Evolutionary conservation across 2,888 invertebrate genomes (phyloP), one percentile per base, ranked within the genome.

Genomic region (Caenorhabditis japonica): DNA sequence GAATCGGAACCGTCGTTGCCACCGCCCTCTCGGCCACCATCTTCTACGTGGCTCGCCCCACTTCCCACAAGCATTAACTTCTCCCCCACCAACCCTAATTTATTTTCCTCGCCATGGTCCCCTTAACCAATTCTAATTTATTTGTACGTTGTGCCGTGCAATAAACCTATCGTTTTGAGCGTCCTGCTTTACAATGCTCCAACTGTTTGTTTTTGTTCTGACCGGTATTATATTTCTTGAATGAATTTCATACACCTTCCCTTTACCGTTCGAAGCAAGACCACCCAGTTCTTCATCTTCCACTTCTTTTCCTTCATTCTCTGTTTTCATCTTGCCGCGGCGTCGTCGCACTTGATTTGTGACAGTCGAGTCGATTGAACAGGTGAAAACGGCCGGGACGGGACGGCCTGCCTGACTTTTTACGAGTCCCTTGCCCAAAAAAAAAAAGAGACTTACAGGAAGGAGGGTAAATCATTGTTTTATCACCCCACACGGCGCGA

Each of bases 1-100:
- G 69, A 19, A 59, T 74, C 62, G 76, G 76, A 51, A 79, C 75
- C n/a, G 19, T 76, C 15, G 72, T 79, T 39, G 76, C 79, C 38
- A 79, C 79, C 12, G 75, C 70, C 19, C 79, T 79, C 38, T 79
- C 79, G 12, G 76, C 78, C 44, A 68, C 76, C 46, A 56, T 80
- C 64, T 76, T 80, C 79, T 70, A 71, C 61, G 51, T 69, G 23
- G 75, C 79, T 34, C 66, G 70, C 47, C 76, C 79, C 49, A 59
- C 59, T 39, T 72, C 74, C 34, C 70, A 76, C 68, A 68, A 73
- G 47, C 52, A 69, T 53, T 73, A 44, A 61, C 55, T 36, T 36
- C 33, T 38, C 44, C 33, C 19, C 55, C 47, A 25, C 21, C 47
- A 43, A 30, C 52, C 58, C 56, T 71, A 62, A 70, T 62, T 62